phyloP scores from a whole-genome alignment of 1,140 invertebrate genomes.

The Ylistrum balloti region DNA sequence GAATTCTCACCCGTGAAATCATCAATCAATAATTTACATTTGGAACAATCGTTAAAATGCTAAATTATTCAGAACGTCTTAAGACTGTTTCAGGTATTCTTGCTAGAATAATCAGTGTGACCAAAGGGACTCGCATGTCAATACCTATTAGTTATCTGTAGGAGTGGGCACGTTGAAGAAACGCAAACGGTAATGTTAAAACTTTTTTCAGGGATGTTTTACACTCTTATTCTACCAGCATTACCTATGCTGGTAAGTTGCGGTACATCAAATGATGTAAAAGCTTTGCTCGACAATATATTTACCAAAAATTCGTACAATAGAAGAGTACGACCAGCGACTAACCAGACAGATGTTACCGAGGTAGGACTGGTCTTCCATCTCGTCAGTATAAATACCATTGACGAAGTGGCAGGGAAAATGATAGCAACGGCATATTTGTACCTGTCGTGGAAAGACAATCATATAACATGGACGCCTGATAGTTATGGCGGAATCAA shows the following conservation, averaged over 20 bases:
- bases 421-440: conserved; percentile 52
- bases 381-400: conserved; percentile 45
- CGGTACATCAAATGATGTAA: background rate
- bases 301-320: conserved; percentile 42
- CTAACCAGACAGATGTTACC: background rate
- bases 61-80: too few species aligned
- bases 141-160: too few species aligned
- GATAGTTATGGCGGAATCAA: conserved; percentile 14
- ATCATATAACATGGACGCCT: conserved; percentile 56
- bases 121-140: background rate
- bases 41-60: too few species aligned
- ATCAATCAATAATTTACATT: too few species aligned
- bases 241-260: background rate
- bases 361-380: conserved; percentile 9
- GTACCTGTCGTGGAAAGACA: conserved; percentile 54
- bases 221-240: background rate
- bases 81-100: too few species aligned
- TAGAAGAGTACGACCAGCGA: conserved; percentile 8
- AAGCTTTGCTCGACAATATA: background rate
- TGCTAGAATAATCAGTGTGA: background rate
- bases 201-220: too few species aligned
- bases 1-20: too few species aligned
- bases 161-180: too few species aligned
- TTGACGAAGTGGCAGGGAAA: conserved; percentile 54
- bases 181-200: too few species aligned